These are phyloP conservation scores for Lipotes vexillifer DNA, from an alignment of 2,113 vertebrate genomes.

Conservation along the genomic window DNA sequence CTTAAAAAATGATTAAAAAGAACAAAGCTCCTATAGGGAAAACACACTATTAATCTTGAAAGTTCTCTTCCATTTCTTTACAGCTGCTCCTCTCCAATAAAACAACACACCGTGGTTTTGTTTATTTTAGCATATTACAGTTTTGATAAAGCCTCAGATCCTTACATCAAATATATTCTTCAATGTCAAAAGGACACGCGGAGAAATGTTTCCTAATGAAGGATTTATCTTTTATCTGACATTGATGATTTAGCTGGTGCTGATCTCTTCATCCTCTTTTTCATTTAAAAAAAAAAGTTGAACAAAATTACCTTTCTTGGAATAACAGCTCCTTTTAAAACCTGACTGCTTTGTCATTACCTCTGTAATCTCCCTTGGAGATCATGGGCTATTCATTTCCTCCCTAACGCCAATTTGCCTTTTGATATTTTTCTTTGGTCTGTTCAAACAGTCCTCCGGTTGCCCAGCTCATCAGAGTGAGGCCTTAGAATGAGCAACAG, in stretches of 20 bases:
- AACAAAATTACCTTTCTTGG: constrained; percentile 74
- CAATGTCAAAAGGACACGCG: constrained; percentile 51
- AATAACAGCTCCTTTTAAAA: constrained; percentile 71
- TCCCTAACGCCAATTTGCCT: constrained; percentile 69
- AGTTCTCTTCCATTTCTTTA: constrained; percentile 38
- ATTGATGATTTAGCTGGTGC: constrained; percentile 45
- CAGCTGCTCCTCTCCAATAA: constrained; percentile 30
- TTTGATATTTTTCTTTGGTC: constrained; percentile 75
- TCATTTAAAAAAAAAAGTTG: constrained; percentile 57
- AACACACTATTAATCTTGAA: constrained; percentile 37
- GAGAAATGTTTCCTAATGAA: constrained; percentile 68
- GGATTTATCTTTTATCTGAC: constrained; percentile 71
- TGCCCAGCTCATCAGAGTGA: constrained; percentile 62
- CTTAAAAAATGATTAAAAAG: constrained; percentile 53
- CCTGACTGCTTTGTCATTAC: constrained; percentile 67
- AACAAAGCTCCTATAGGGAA: constrained; percentile 33
- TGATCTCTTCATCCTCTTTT: constrained; percentile 72
- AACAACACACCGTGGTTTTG: constrained; percentile 42
- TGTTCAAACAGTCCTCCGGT: constrained; percentile 73
- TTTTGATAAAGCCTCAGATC: constrained; percentile 57
- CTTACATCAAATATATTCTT: constrained; percentile 60
- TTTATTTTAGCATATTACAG: constrained; percentile 71
- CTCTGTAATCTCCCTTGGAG: constrained; percentile 75
- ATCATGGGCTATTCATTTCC: constrained; percentile 75
- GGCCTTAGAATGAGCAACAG: constrained; percentile 16